These are phyloP conservation scores for Sebastes trivittatus DNA, from an alignment of 2,797 vertebrate genomes.

Conservation along the genomic window DNA sequence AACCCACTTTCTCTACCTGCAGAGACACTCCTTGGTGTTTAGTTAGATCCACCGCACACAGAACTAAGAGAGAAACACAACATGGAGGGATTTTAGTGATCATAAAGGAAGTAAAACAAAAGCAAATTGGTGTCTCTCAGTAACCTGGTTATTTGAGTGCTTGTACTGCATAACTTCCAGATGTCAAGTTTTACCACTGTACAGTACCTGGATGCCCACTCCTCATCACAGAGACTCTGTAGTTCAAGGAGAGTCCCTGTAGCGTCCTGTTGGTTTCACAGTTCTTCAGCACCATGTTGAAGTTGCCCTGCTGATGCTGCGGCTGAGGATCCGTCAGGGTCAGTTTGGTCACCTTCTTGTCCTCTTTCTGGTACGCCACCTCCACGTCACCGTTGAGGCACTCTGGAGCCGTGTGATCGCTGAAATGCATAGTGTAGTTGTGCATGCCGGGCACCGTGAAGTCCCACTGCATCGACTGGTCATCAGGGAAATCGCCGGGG, in stretches of 20 bases:
- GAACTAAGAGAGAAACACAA: constrained; percentile 59
- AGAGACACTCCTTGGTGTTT: constrained; percentile 58
- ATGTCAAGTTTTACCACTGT: background rate
- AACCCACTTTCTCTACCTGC: constrained; percentile 73
- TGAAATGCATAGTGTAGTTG: constrained; percentile 86
- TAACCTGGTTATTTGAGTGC: background rate
- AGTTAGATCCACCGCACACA: constrained; percentile 76
- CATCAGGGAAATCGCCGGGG: constrained; percentile 81
- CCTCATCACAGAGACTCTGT: constrained; percentile 76
- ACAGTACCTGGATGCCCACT: constrained; percentile 79
- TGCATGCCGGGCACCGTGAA: constrained; percentile 85
- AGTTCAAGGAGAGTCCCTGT: constrained; percentile 68
- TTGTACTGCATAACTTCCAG: background rate
- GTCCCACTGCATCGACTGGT: constrained; percentile 87
- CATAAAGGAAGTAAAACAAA: background rate
- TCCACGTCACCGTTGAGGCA: constrained; percentile 83
- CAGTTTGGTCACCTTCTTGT: constrained; percentile 23
- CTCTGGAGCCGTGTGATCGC: constrained; percentile 79
- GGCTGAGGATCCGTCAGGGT: constrained; percentile 70
- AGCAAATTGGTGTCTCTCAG: background rate
- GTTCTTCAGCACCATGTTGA: constrained; percentile 78
- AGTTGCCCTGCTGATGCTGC: constrained; percentile 73
- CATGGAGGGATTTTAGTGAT: background rate
- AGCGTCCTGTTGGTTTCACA: constrained; percentile 66
- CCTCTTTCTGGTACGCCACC: constrained; percentile 82